Base-by-base conservation (phyloP, 2,888 invertebrate species). In the Mimas tiliae region DNA sequence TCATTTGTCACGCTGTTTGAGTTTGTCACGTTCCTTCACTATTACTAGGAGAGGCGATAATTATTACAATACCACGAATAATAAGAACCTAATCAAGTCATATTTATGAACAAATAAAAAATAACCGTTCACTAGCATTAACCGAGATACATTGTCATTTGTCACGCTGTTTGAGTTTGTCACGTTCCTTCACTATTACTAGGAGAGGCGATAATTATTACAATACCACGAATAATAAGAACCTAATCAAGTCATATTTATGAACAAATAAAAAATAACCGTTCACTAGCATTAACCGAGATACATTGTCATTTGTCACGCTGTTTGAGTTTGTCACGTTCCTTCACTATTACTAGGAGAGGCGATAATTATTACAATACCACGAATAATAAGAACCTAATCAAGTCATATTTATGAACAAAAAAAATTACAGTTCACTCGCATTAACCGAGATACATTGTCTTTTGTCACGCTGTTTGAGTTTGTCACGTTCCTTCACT, bases 401-500 rank as follows among this genome's bases (percentile, higher is more conserved):
- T 27, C 27, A 27, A 3, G 4, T 4, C 27, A 3, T 27, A 27
- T 27, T 27, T 27, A 27, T 27, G 27, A 4, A 27, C 27, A 27
- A 27, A 27, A 27, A 27, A 27, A 27, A 27, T 27, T 3, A 27
- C 27, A 1, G 2, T 27, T 27, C 27, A 4, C 27, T 27, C 1
- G 27, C 27, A 27, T 27, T 27, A 27, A 27, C 4, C 27, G 27
- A 27, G 27, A 27, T 27, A 27, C 27, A 27, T 4, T 27, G 27
- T n/a, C n/a, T n/a, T n/a, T n/a, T n/a, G n/a, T 65, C 58, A 52
- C 52, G 65, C 55, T 42, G 62, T 48, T 48, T 62, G 62, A 38
- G 45, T 63, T 47, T 62, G 67, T 67, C 69, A 67, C 69, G 69
- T 67, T 65, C 64, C 14, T 50, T n/a, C n/a, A n/a, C n/a, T n/a